A percentile compares a stretch with the other conserved stretches of the same genome.
Evolutionary conservation across 2,113 vertebrate genomes (phyloP).

Genomic region (Melanerpes aurifrons): DNA sequence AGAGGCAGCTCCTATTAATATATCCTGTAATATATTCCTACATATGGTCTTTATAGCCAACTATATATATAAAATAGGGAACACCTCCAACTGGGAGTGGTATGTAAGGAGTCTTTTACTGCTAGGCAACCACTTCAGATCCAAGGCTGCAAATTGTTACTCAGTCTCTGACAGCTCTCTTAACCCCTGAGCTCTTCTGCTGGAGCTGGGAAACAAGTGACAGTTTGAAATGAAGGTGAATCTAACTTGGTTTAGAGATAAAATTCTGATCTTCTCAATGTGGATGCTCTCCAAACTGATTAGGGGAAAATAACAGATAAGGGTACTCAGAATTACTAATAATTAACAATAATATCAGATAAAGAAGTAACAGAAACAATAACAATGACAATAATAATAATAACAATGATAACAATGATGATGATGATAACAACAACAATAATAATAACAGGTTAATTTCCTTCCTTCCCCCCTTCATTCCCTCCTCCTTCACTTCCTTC

Average conservation of each 20-base stretch:
- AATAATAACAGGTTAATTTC: neutral
- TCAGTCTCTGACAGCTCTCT: slow-evolving; percentile 28
- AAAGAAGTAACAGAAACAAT: too few species aligned
- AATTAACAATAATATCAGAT: neutral
- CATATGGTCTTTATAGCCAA: slow-evolving; percentile 22
- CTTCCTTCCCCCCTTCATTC: neutral
- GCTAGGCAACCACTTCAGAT: slow-evolving; percentile 60
- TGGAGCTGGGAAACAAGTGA: neutral
- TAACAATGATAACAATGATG: too few species aligned
- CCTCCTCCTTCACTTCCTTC: neutral
- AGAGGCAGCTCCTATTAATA: slow-evolving; percentile 48
- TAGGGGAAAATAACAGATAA: neutral
- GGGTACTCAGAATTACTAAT: neutral
- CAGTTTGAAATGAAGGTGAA: neutral
- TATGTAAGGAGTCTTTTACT: slow-evolving; percentile 32
- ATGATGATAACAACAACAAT: neutral
- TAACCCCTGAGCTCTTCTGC: slow-evolving; percentile 43
- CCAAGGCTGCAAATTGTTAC: slow-evolving; percentile 44
- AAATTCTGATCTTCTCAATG: neutral
- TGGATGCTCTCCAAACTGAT: neutral
- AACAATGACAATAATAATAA: too few species aligned
- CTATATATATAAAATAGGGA: slow-evolving; percentile 42
- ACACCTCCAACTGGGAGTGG: slow-evolving; percentile 36
- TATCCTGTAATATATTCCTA: slow-evolving; percentile 15
- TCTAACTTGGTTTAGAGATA: neutral